Evolutionary conservation across 2,888 invertebrate species (phyloP).

Genomic region (Ochropacha duplaris): DNA sequence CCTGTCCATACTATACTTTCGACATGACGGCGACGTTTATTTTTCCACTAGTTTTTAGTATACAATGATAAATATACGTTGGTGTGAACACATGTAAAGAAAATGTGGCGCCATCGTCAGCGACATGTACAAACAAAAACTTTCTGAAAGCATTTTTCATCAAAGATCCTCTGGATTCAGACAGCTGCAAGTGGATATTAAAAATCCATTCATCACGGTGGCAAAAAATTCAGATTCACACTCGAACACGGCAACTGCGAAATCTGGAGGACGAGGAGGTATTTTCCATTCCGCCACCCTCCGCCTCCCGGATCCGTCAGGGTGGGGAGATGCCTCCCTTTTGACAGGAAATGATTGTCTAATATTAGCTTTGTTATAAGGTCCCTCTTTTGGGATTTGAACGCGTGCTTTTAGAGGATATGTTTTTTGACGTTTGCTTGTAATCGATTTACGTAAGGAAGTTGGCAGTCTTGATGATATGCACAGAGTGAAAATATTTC

Average conservation of each 20-base stretch:
- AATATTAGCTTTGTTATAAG: conserved; percentile 82
- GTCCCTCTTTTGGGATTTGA: conserved; percentile 74
- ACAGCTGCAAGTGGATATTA: conserved; percentile 76
- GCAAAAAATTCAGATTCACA: conserved; percentile 77
- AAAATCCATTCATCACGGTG: conserved; percentile 75
- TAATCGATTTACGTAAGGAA: conserved; percentile 31
- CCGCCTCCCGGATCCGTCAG: conserved; percentile 44
- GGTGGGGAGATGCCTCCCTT: conserved; percentile 63
- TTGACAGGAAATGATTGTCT: conserved; percentile 83
- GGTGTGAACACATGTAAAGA: conserved; percentile 11
- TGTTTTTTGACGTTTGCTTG: conserved; percentile 36
- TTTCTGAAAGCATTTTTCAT: conserved; percentile 55
- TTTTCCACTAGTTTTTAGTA: conserved; percentile 57
- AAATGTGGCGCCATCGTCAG: conserved; percentile 8
- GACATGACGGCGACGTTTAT: conserved; percentile 74
- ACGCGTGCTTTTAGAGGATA: conserved; percentile 52
- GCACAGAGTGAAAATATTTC: background rate
- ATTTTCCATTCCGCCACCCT: conserved; percentile 53
- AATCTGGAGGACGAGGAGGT: conserved; percentile 77
- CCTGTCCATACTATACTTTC: conserved; percentile 71
- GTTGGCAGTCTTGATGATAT: conserved; percentile 16
- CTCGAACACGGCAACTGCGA: conserved; percentile 71
- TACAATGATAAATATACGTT: conserved; percentile 26
- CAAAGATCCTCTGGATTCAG: conserved; percentile 40
- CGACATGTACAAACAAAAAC: conserved; percentile 7